These are phyloP conservation scores for Melanotaenia duboulayi DNA, from an alignment of 2,113 vertebrate genomes.

Conservation along the genomic window DNA sequence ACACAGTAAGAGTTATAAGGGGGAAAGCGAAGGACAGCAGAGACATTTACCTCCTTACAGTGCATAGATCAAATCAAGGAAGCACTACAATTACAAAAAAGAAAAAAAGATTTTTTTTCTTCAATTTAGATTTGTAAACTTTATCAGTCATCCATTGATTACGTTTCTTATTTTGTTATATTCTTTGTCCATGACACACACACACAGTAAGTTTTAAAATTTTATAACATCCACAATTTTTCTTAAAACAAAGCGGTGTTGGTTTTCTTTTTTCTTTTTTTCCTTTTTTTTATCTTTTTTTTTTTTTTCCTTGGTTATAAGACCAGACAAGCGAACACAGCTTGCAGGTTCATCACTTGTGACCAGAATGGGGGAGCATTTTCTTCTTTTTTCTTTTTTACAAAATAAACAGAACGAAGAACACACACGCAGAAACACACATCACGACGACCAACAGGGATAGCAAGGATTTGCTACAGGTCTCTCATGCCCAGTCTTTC, in stretches of 20 bases:
- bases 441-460: constrained; percentile 83
- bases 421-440: constrained; percentile 81
- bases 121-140: constrained; percentile 85
- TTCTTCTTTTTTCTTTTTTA: constrained; percentile 41
- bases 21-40: constrained; percentile 64
- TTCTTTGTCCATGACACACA: constrained; percentile 71
- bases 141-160: constrained; percentile 80
- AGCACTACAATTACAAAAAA: constrained; percentile 90
- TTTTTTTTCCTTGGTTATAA: constrained; percentile 35
- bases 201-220: constrained; percentile 68
- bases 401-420: constrained; percentile 65
- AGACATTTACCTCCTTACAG: constrained; percentile 89
- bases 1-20: constrained; percentile 33
- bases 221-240: constrained; percentile 80
- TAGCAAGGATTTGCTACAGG: constrained; percentile 78
- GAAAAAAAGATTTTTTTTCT: constrained; percentile 71
- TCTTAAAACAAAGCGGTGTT: constrained; percentile 77
- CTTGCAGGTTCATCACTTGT: constrained; percentile 81
- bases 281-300: constrained; percentile 44
- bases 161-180: constrained; percentile 71
- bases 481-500: constrained; percentile 69
- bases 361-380: constrained; percentile 45
- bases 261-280: constrained; percentile 33
- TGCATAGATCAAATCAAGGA: constrained; percentile 99
- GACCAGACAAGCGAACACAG: constrained; percentile 80